A percentile compares a stretch with the other conserved stretches of the same genome.
These are phyloP conservation scores for Denticeps clupeoides DNA, from an alignment of 2,797 vertebrate genomes.

Conservation along the genomic window DNA sequence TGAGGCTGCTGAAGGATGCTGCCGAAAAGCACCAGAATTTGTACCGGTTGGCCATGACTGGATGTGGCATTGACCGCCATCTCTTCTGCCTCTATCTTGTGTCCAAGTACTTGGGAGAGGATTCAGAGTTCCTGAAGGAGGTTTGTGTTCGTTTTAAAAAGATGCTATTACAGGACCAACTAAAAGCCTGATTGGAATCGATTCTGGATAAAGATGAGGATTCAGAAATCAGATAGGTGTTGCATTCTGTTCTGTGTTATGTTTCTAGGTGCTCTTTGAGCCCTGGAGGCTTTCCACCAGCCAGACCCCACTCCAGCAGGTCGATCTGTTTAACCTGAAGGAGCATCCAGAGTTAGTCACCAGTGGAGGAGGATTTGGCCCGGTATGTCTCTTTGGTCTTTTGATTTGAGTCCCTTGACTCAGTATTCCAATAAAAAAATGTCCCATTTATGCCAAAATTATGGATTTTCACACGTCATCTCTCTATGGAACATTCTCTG, in stretches of 20 bases:
- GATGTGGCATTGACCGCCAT: constrained; percentile 86
- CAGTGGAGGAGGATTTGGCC: constrained; percentile 89
- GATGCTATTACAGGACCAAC: no score
- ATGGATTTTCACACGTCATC: no score
- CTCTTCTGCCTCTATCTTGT: constrained; percentile 96
- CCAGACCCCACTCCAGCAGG: constrained; percentile 85
- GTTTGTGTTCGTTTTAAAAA: constrained; percentile 52
- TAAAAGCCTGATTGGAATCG: neutral
- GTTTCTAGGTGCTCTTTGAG: constrained; percentile 78
- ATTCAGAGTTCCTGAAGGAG: constrained; percentile 90
- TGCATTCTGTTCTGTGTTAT: constrained; percentile 3
- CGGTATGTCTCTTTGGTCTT: constrained; percentile 77
- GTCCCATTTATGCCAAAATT: no score
- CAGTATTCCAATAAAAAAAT: no score
- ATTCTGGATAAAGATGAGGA: neutral
- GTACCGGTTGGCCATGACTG: constrained; percentile 87
- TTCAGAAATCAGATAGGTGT: neutral
- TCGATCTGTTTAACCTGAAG: constrained; percentile 73
- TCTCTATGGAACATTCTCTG: no score
- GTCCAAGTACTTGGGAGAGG: constrained; percentile 88
- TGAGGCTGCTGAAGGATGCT: constrained; percentile 63
- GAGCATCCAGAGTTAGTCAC: constrained; percentile 73
- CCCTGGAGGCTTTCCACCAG: constrained; percentile 95
- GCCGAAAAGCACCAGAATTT: constrained; percentile 78
- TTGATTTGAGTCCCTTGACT: no score